Conservation (phyloP, 2,797 vertebrate genomes). For the Myotis pilosus region DNA sequence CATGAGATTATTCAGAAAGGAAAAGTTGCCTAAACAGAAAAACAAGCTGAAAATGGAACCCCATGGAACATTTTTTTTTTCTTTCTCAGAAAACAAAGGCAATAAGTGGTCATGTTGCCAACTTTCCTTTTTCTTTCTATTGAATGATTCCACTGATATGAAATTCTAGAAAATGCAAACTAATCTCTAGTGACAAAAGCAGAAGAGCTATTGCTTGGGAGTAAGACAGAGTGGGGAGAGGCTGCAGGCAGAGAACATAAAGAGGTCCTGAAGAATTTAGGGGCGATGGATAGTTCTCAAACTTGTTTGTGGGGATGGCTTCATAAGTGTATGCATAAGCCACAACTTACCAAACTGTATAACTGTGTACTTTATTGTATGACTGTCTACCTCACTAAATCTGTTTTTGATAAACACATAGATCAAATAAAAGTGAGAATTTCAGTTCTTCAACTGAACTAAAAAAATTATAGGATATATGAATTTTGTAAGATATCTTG, state of each 20-base stretch:
- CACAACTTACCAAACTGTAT: neutral
- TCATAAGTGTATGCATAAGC: neutral
- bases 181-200: neutral
- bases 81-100: constrained; percentile 28
- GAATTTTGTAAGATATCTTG: neutral
- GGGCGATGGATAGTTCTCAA: neutral
- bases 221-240: neutral
- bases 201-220: neutral
- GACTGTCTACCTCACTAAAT: neutral
- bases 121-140: neutral
- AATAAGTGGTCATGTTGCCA: neutral
- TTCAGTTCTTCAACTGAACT: neutral
- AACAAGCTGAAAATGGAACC: neutral
- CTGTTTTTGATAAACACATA: neutral
- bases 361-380: neutral
- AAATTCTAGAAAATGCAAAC: constrained; percentile 35
- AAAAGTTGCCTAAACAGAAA: neutral
- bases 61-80: neutral
- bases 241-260: neutral
- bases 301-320: neutral
- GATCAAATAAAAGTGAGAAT: neutral
- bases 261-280: neutral
- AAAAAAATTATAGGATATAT: neutral
- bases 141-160: neutral
- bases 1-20: neutral